Conservation (phyloP, 2,888 invertebrate genomes). For the Drosophila recens region DNA sequence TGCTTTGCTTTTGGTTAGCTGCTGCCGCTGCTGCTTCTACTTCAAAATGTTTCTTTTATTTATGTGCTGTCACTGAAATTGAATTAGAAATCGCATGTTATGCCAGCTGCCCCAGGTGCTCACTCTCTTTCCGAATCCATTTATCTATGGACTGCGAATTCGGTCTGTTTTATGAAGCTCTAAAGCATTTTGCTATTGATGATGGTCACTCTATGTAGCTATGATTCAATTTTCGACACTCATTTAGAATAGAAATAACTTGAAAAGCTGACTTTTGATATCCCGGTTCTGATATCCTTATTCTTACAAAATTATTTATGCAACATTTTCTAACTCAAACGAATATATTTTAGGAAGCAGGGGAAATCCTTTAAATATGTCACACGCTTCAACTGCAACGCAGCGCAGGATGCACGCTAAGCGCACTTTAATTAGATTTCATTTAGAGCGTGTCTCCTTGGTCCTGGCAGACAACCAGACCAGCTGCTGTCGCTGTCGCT, state of each 20-base stretch:
- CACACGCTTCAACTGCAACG: slow-evolving; percentile 42
- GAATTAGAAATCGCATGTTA: slow-evolving; percentile 77
- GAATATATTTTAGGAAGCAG: not conserved
- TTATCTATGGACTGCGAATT: slow-evolving; percentile 3
- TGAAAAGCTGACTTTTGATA: not conserved
- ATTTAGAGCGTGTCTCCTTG: slow-evolving; percentile 49
- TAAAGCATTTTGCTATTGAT: slow-evolving; percentile 26
- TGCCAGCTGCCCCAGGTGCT: slow-evolving; percentile 59
- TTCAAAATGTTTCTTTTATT: slow-evolving; percentile 75
- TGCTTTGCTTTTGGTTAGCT: slow-evolving; percentile 56
- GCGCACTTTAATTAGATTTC: slow-evolving; percentile 74
- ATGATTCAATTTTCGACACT: slow-evolving; percentile 9
- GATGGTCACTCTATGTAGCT: slow-evolving; percentile 21
- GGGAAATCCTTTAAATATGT: slow-evolving; percentile 29
- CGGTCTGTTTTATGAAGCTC: slow-evolving; percentile 45
- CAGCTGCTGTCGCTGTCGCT: slow-evolving; percentile 37
- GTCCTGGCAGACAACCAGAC: slow-evolving; percentile 14
- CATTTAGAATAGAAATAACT: slow-evolving; percentile 9
- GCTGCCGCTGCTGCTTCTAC: slow-evolving; percentile 33
- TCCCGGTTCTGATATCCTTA: slow-evolving; percentile 6
- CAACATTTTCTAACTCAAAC: not conserved
- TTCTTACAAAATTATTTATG: not conserved
- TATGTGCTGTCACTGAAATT: slow-evolving; percentile 78
- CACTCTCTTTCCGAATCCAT: not conserved
- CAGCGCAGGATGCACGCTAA: slow-evolving; percentile 56